Evolutionary conservation across 2,888 invertebrate genomes (phyloP).

Genomic region (Hemithea aestivaria): DNA sequence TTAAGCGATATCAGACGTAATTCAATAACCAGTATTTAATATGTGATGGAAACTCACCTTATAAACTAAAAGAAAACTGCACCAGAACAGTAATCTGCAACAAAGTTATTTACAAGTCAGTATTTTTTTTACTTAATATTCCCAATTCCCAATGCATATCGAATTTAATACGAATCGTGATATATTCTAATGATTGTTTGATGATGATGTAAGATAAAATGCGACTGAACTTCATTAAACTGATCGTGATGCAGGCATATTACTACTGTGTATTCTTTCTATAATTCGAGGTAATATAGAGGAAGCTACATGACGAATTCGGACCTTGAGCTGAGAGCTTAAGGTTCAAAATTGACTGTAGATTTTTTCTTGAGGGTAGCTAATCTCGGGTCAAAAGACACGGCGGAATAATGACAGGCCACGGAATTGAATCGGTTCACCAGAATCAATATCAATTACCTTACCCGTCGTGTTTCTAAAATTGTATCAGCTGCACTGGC

Average conservation of each 20-base stretch:
- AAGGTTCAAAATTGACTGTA: slow-evolving; percentile 15
- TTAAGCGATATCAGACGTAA: no score
- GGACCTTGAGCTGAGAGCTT: slow-evolving; percentile 7
- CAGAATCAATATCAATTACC: slow-evolving; percentile 53
- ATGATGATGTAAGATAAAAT: slow-evolving; percentile 33
- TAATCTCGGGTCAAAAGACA: slow-evolving; percentile 66
- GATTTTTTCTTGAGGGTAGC: slow-evolving; percentile 13
- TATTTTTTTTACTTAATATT: no score
- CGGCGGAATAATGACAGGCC: slow-evolving; percentile 66
- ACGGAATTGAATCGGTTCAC: slow-evolving; percentile 43
- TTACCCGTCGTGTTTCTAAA: slow-evolving; percentile 32
- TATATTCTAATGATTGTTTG: slow-evolving; percentile 42
- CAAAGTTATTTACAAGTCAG: slow-evolving; percentile 30
- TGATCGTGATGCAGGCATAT: slow-evolving; percentile 38
- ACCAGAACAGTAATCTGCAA: slow-evolving; percentile 59
- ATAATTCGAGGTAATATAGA: slow-evolving; percentile 7
- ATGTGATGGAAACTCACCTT: slow-evolving; percentile 43
- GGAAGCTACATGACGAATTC: slow-evolving; percentile 1
- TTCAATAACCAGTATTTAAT: no score
- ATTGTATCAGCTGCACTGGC: slow-evolving; percentile 50
- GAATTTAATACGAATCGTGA: slow-evolving; percentile 51
- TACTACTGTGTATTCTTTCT: slow-evolving; percentile 25
- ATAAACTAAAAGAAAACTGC: slow-evolving; percentile 49
- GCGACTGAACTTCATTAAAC: slow-evolving; percentile 48
- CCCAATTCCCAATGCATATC: slow-evolving; percentile 24